A percentile compares a stretch with the other conserved stretches of the same genome.
phyloP scores from a whole-genome alignment of 2,797 vertebrate species.

The Trachurus trachurus region DNA sequence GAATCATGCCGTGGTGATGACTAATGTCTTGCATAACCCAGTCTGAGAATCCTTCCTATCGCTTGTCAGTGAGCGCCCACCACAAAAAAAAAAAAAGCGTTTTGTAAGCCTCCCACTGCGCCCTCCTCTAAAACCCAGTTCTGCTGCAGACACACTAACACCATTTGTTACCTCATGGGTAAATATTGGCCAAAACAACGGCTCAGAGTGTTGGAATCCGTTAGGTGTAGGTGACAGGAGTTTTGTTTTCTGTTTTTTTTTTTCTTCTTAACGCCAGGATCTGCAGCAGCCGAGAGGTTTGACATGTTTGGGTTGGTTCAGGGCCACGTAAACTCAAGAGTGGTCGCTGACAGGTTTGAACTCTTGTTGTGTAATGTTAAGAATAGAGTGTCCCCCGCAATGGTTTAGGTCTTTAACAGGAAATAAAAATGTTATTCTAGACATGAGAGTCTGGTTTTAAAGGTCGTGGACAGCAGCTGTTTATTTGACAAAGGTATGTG shows the following conservation, averaged over 20 bases:
- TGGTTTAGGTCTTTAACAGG: too few relatives aligned
- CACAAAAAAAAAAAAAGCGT: conserved; percentile 31
- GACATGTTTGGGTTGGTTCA: background rate
- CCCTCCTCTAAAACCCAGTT: conserved; percentile 51
- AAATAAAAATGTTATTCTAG: too few relatives aligned
- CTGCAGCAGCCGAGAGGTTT: background rate
- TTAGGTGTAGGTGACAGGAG: background rate
- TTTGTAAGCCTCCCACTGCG: conserved; percentile 75
- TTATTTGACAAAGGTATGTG: background rate
- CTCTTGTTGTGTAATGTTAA: background rate
- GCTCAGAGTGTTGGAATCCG: background rate
- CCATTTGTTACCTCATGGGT: conserved; percentile 49
- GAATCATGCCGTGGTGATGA: conserved; percentile 78
- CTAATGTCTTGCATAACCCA: conserved; percentile 83
- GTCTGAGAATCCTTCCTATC: conserved; percentile 75
- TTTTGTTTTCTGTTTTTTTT: background rate
- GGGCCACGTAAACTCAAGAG: background rate
- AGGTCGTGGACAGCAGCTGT: background rate
- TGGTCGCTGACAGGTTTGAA: background rate
- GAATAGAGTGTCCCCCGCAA: too few relatives aligned
- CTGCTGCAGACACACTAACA: conserved; percentile 53
- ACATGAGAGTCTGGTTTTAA: too few relatives aligned
- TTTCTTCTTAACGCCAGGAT: too few relatives aligned
- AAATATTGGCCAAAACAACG: conserved; percentile 21
- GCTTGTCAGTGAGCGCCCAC: conserved; percentile 65